Evolutionary conservation across 1,140 invertebrate genomes (phyloP).

Genomic region (Drosophila sucinea): DNA sequence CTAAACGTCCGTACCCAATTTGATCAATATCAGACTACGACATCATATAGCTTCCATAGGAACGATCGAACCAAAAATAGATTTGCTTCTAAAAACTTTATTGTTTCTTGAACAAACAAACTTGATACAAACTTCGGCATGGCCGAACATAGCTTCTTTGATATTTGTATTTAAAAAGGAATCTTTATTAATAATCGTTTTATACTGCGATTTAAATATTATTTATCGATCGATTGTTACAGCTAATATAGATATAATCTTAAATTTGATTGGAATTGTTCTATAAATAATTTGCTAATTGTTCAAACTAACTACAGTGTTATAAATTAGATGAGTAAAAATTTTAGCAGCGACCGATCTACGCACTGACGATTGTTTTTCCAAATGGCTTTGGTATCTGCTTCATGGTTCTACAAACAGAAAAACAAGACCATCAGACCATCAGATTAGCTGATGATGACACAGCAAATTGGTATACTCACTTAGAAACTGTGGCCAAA

Average conservation of each 20-base stretch:
- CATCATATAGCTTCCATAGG: no score
- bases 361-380: constrained; percentile 46
- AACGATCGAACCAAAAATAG: no score
- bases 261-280: neutral
- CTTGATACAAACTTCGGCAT: no score
- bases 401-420: constrained; percentile 45
- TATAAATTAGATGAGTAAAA: no score
- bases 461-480: constrained; percentile 81
- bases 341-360: neutral
- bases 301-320: neutral
- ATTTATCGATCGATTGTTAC: no score
- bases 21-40: no score
- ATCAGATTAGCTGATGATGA: constrained; percentile 22
- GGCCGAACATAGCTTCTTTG: neutral
- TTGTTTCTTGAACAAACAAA: no score
- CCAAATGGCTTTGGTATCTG: constrained; percentile 51
- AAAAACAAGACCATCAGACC: constrained; percentile 27
- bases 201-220: neutral
- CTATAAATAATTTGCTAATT: neutral
- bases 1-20: no score
- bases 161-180: neutral
- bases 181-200: neutral
- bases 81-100: no score
- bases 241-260: neutral
- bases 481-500: constrained; percentile 92